A percentile compares a stretch with the other conserved stretches of the same genome.
phyloP scores from a whole-genome alignment of 37 sponge, comb jelly and placozoan genomes.

The Cliona cf. orientalis region DNA sequence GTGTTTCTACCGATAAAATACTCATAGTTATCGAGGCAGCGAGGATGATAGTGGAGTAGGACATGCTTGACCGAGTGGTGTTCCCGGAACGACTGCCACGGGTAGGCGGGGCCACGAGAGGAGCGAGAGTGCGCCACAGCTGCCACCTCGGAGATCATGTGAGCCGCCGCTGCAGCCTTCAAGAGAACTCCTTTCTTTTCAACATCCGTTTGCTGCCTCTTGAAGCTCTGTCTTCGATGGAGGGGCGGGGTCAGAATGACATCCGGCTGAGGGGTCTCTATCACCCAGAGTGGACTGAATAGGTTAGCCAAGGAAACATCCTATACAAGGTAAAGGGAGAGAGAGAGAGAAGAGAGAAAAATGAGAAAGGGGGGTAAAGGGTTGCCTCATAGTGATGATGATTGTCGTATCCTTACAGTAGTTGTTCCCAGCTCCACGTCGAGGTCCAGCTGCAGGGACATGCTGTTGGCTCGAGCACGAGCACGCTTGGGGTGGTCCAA shows the following conservation, averaged over 20 bases:
- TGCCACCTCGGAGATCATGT: background rate
- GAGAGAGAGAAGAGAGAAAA: background rate
- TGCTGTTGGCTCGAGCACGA: constrained; percentile 35
- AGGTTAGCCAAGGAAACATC: constrained; percentile 68
- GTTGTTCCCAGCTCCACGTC: constrained; percentile 45
- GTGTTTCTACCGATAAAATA: constrained; percentile 63
- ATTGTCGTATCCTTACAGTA: background rate
- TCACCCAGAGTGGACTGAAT: constrained; percentile 49
- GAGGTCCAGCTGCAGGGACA: constrained; percentile 50
- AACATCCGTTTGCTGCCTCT: background rate
- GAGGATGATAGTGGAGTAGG: constrained; percentile 64
- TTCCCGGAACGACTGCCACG: constrained; percentile 26
- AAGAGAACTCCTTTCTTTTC: background rate
- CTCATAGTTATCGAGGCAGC: constrained; percentile 72
- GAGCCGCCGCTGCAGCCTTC: background rate
- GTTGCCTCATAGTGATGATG: background rate
- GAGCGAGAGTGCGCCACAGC: background rate
- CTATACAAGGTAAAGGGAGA: constrained; percentile 46
- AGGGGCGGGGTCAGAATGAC: background rate
- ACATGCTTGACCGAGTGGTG: constrained; percentile 46
- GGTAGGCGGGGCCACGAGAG: constrained; percentile 9
- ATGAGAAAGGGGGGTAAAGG: background rate
- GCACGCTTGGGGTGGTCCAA: constrained; percentile 2
- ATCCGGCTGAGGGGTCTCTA: background rate
- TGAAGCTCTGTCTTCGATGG: background rate